Evolutionary conservation across 1,140 invertebrate genomes (phyloP).

Genomic region (Habropoda laboriosa): DNA sequence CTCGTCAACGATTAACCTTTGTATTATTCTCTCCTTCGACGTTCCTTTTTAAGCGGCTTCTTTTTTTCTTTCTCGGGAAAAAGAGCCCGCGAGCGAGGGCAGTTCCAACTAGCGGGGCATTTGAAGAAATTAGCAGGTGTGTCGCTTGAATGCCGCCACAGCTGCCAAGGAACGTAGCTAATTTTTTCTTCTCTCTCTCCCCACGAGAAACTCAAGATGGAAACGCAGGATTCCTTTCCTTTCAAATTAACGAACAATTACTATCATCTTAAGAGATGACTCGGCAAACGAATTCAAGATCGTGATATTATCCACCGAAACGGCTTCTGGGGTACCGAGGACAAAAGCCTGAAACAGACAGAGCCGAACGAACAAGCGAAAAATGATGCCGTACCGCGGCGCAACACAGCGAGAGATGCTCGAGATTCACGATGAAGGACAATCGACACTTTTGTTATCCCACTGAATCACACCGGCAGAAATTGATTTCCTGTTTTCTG

Average conservation of each 20-base stretch:
- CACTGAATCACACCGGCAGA: conserved; percentile 8
- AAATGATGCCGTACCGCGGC: too few species aligned
- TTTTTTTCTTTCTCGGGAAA: not conserved
- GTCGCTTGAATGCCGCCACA: conserved; percentile 29
- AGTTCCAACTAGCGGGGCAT: not conserved
- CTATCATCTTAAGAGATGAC: conserved; percentile 54
- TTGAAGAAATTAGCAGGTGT: conserved; percentile 54
- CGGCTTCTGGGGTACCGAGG: conserved; percentile 21
- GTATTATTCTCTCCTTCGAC: not conserved
- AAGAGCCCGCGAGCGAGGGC: not conserved
- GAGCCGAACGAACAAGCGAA: conserved; percentile 21
- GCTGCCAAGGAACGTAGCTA: conserved; percentile 35
- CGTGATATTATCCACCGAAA: conserved; percentile 51
- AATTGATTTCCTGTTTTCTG: conserved; percentile 49
- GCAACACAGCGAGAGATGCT: not conserved
- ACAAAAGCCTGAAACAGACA: conserved; percentile 37
- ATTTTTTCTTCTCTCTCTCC: conserved; percentile 12
- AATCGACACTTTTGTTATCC: conserved; percentile 48
- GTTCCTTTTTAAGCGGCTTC: not conserved
- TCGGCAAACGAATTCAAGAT: conserved; percentile 41
- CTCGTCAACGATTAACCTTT: not conserved
- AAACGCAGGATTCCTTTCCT: conserved; percentile 39
- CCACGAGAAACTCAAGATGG: not conserved
- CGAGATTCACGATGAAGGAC: conserved; percentile 1
- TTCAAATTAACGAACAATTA: conserved; percentile 59